Conservation (phyloP, 2,888 invertebrate species). For the Tachina grossa region DNA sequence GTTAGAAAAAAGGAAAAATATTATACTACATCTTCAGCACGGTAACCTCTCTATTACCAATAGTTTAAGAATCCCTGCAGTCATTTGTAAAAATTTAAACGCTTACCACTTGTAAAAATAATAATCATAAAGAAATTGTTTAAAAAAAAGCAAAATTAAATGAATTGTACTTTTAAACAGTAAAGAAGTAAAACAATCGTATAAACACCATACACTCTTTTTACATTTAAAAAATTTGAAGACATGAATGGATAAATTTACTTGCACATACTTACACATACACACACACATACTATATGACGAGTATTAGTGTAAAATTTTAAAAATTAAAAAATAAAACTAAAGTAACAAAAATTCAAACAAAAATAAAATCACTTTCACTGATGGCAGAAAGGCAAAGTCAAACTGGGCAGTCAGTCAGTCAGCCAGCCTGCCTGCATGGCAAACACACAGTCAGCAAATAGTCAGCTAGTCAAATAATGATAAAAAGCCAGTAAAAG, state of each 20-base stretch:
- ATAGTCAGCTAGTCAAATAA: slow-evolving; percentile 25
- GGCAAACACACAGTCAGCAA: slow-evolving; percentile 11
- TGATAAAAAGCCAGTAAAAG: slow-evolving; percentile 3
- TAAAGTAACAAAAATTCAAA: slow-evolving; percentile 71
- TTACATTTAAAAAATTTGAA: slow-evolving; percentile 21
- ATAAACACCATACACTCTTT: slow-evolving; percentile 22
- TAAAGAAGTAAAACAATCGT: slow-evolving; percentile 25
- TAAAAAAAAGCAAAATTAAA: slow-evolving; percentile 64
- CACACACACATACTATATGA: slow-evolving; percentile 8
- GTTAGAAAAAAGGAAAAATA: no score
- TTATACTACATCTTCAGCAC: not conserved
- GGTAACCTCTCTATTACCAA: not conserved
- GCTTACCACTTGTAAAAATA: slow-evolving; percentile 61
- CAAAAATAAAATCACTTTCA: slow-evolving; percentile 81
- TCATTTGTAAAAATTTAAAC: slow-evolving; percentile 62
- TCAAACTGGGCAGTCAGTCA: slow-evolving; percentile 44
- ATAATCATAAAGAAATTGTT: slow-evolving; percentile 50
- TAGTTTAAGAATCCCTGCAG: slow-evolving; percentile 39
- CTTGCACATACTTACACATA: slow-evolving; percentile 22
- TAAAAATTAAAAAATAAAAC: slow-evolving; percentile 20
- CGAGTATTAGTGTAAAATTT: slow-evolving; percentile 47
- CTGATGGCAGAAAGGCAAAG: slow-evolving; percentile 72
- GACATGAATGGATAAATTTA: not conserved
- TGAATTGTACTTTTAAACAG: slow-evolving; percentile 65
- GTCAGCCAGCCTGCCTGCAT: slow-evolving; percentile 14